These are phyloP conservation scores for Nematostella vectensis DNA, from an alignment of 92 coral and sea anemone species.

Conservation along the genomic window DNA sequence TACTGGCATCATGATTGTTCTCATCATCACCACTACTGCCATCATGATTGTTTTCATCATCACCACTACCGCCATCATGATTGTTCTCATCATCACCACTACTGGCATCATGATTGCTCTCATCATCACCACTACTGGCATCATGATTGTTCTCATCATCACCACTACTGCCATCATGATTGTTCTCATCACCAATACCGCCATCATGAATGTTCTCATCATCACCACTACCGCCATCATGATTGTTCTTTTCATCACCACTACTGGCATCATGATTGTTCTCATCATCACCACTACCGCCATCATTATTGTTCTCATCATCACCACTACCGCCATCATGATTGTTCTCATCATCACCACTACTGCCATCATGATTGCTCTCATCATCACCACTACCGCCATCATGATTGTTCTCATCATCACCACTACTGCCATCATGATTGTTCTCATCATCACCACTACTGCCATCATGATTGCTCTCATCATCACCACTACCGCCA, in stretches of 20 bases:
- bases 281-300: not conserved
- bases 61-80: not conserved
- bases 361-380: not conserved
- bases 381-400: not conserved
- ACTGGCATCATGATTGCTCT: not conserved
- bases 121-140: not conserved
- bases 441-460: not conserved
- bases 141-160: not conserved
- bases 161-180: not conserved
- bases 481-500: not conserved
- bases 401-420: not conserved
- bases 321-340: not conserved
- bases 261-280: not conserved
- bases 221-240: constrained; percentile 1
- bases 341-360: not conserved
- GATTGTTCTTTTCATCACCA: not conserved
- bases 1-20: not conserved
- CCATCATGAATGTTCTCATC: not conserved
- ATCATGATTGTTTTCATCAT: not conserved
- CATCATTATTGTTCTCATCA: not conserved
- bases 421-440: not conserved
- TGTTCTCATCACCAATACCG: not conserved
- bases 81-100: not conserved
- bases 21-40: not conserved
- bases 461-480: not conserved